A percentile compares a stretch with the other conserved stretches of the same genome.
Evolutionary conservation across 2,888 invertebrate species (phyloP).

Genomic region (Drosophila acutilabella): DNA sequence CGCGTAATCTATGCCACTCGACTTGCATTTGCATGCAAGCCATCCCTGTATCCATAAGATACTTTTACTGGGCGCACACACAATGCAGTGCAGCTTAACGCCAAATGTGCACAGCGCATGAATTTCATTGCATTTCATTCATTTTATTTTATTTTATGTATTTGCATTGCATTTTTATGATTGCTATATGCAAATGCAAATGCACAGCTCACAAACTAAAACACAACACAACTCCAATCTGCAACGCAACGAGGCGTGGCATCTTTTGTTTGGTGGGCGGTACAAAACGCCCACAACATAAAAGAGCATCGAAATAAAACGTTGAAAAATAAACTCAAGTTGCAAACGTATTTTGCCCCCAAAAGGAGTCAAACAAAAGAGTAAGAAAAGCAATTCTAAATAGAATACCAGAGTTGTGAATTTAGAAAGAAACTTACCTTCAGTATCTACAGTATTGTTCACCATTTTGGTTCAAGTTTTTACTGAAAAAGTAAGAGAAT

Average conservation of each 20-base stretch:
- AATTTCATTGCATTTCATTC: conserved; percentile 59
- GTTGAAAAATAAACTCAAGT: conserved; percentile 27
- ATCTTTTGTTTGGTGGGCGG: conserved; percentile 58
- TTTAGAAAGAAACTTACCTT: conserved; percentile 55
- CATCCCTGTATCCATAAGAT: conserved; percentile 40
- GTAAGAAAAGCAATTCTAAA: conserved; percentile 20
- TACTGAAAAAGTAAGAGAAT: conserved; percentile 13
- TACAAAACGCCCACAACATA: conserved; percentile 31
- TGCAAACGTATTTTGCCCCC: conserved; percentile 10
- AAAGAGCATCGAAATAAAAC: conserved; percentile 38
- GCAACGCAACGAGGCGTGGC: conserved; percentile 67
- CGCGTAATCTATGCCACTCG: conserved; percentile 69
- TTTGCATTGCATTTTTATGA: conserved; percentile 66
- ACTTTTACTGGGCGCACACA: conserved; percentile 53
- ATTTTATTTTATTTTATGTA: conserved; percentile 40
- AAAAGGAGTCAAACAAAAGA: conserved; percentile 33
- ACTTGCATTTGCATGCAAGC: conserved; percentile 43
- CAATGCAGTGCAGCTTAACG: conserved; percentile 47
- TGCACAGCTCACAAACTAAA: conserved; percentile 36
- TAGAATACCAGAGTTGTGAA: not conserved
- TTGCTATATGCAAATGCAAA: conserved; percentile 65
- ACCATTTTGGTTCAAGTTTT: conserved; percentile 56
- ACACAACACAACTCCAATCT: conserved; percentile 44
- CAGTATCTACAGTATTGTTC: conserved; percentile 57
- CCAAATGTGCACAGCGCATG: conserved; percentile 61